A percentile compares a stretch with the other conserved stretches of the same genome.
These are phyloP conservation scores for Babyrousa celebensis DNA, from an alignment of 2,797 vertebrate species.

Conservation along the genomic window DNA sequence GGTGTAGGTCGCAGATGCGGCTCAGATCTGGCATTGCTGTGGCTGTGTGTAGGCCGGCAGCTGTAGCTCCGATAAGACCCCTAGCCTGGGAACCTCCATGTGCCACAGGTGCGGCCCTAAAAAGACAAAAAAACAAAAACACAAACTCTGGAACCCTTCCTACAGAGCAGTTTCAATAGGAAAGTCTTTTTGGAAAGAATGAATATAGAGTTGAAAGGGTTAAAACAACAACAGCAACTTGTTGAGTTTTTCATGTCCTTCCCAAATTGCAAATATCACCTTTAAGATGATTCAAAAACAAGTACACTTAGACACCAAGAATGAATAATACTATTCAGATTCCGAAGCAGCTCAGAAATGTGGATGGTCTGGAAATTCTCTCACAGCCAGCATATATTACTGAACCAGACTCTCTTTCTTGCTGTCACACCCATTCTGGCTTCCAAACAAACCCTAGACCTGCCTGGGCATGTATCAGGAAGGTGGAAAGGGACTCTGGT, in stretches of 20 bases:
- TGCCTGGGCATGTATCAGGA: background rate
- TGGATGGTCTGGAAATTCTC: background rate
- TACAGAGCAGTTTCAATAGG: background rate
- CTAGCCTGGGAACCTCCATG: too few species aligned
- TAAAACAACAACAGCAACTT: conserved; percentile 11
- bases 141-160: conserved; percentile 13
- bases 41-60: too few species aligned
- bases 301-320: background rate
- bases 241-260: conserved; percentile 14
- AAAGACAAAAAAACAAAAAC: conserved; percentile 60
- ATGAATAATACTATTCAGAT: conserved; percentile 18
- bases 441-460: conserved; percentile 29
- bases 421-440: background rate
- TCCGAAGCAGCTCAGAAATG: conserved; percentile 60
- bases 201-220: background rate
- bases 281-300: conserved; percentile 34
- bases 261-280: conserved; percentile 39
- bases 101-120: background rate
- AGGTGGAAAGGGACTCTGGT: accelerated
- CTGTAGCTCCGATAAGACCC: too few species aligned
- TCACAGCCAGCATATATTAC: background rate
- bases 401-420: background rate
- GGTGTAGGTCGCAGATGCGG: too few species aligned
- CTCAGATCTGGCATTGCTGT: too few species aligned
- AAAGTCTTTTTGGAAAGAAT: conserved; percentile 34